Base-by-base conservation (phyloP, 2,797 vertebrate genomes). In the Anabas testudineus region DNA sequence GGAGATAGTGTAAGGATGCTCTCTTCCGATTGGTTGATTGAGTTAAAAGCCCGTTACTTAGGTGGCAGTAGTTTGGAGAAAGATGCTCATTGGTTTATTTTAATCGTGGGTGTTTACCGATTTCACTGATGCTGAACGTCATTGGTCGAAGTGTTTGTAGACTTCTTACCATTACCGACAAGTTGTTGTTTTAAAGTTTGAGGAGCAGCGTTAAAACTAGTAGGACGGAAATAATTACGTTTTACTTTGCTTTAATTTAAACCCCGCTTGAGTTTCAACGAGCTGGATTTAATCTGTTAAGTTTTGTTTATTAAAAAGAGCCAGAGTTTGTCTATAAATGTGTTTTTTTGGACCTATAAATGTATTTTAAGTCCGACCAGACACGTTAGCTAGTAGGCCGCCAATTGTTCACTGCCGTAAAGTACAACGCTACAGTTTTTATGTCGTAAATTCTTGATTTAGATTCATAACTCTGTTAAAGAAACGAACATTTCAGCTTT, bases 41-140 rank as follows among this genome's bases (percentile, higher is more conserved):
- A 45, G 24, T 56, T 58, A 21, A 41, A 46, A 0, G n/a, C 0
- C n/a, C 0, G 0, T 0, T 42, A 30, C 0, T 0, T 5, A 2
- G 4, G 7, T 39, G 19, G 12, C 0, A 1, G n/a, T 18, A 16
- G 0, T 0, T 60, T 6, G 15, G 15, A 66, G 2, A 18, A 34
- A 1, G 26, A 52, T 39, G 55, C 43, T 10, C 52, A 82, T 80
- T 80, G 71, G 52, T 57, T 71, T 0, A 26, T 61, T 53, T 13
- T 19, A 12, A 56, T 69, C 0, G 0, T 12, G 53, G 34, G 41
- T 24, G 51, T 16, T 7, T 37, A 0, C 41, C 32, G 24, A 56
- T 30, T 1, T 6, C 39, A 30, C 18, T 45, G 51, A 41, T 30
- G 10, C 15, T n/a, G 16, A 72, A 45, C 15, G 8, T 30, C 2